phyloP scores from a whole-genome alignment of 2,113 vertebrate genomes.

The Anolis carolinensis region DNA sequence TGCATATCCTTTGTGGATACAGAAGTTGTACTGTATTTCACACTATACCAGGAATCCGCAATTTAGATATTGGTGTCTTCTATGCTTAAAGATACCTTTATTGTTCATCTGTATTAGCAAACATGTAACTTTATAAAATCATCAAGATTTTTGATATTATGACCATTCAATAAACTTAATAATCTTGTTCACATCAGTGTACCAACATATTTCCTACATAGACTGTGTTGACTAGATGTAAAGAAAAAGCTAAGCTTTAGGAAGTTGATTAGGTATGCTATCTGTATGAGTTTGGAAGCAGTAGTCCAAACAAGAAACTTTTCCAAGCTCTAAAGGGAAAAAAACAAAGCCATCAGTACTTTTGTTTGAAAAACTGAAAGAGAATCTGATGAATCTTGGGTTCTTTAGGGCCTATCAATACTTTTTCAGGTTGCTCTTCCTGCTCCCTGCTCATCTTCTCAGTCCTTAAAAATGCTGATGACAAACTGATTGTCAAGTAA shows the following conservation, averaged over 20 bases:
- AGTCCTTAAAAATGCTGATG: neutral
- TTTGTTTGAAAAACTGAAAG: neutral
- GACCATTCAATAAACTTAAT: neutral
- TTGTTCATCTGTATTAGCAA: neutral
- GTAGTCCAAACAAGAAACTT: too few relatives aligned
- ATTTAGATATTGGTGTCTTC: neutral
- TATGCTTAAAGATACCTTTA: neutral
- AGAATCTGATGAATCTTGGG: neutral
- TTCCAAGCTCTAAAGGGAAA: too few relatives aligned
- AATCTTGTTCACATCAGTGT: neutral
- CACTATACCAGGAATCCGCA: neutral
- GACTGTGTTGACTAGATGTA: neutral
- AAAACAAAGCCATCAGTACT: neutral
- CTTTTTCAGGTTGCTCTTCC: neutral
- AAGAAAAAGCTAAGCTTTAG: too few relatives aligned
- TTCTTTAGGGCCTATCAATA: neutral
- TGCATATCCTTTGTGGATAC: too few relatives aligned
- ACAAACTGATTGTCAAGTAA: constrained; percentile 58
- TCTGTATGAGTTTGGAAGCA: too few relatives aligned
- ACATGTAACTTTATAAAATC: neutral
- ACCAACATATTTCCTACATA: neutral
- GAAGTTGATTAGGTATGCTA: too few relatives aligned
- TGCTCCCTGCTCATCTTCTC: neutral
- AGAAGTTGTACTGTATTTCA: neutral
- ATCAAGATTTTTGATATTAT: too few relatives aligned